Evolutionary conservation across 2,888 invertebrate species (phyloP), one percentile per base, ranked within the genome.

Genomic region (Athalia rosae): DNA sequence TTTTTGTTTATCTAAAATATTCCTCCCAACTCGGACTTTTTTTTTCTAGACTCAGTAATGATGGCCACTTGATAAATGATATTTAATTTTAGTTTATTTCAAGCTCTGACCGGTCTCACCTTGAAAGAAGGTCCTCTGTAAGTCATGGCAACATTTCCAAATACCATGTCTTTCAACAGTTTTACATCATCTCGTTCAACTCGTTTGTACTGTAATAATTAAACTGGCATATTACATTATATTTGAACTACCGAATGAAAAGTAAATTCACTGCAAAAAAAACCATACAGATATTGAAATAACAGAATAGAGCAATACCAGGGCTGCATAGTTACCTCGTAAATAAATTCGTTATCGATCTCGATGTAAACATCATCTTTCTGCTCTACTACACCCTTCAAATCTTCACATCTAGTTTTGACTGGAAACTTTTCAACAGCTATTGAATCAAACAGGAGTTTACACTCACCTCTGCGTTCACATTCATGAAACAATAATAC

Each of bases 61-160:
- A 47, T 4, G 2, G 4, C 11, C 4, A 66, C 28, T 8, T 15
- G 4, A 15, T 47, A 8, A 48, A 3, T 4, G 11, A 6, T 11
- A 62, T 0, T 11, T 3, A 11, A 47, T 47, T 64, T 47, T n/a
- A 6, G 50, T 11, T 28, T 6, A 28, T 53, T 9, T 53, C 0
- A 53, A 50, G n/a, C 9, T 4, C 5, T 13, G 48, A n/a, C 4
- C 41, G 48, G n/a, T 11, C 48, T 74, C 50, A 96, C 95, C 92
- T 98, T 98, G 81, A 97, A 92, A n/a, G 96, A 95, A 56, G 96
- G 94, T 76, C 96, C 97, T 86, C 94, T 94, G 90, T 94, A 97
- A 82, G 96, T 95, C 95, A 98, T 95, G 2, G 97, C 96, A 73
- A 96, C 95, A 2, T 97, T 95, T 6, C 98, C 98, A 89, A 98